These are phyloP conservation scores for Wiebesia pumilae DNA, from an alignment of 1,140 invertebrate genomes.

Conservation along the genomic window DNA sequence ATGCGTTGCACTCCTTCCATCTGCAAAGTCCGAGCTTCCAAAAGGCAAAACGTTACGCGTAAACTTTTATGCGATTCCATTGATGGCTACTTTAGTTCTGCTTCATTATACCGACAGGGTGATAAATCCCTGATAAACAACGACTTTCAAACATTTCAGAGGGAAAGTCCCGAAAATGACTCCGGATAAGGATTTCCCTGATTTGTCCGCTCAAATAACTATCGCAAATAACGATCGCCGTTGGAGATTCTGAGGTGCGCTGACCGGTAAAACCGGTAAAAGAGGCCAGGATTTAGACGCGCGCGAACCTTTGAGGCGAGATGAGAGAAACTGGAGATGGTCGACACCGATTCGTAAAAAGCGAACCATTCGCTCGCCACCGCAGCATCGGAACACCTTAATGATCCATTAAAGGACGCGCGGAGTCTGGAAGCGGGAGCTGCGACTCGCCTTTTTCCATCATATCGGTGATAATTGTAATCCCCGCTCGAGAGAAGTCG, in stretches of 20 bases:
- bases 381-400: neutral
- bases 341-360: too few relatives aligned
- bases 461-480: slow-evolving; percentile 11
- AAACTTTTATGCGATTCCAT: neutral
- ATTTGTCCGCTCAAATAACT: neutral
- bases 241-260: neutral
- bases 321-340: too few relatives aligned
- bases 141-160: neutral
- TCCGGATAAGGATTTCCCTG: neutral
- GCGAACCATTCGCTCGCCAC: neutral
- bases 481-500: neutral
- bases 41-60: neutral
- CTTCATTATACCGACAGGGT: slow-evolving; percentile 2
- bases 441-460: neutral
- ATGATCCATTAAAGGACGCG: slow-evolving; percentile 23
- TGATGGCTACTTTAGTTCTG: neutral
- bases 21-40: too few relatives aligned
- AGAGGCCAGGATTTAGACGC: slow-evolving; percentile 13
- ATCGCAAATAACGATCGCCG: neutral
- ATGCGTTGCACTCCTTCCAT: too few relatives aligned
- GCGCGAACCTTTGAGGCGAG: neutral
- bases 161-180: slow-evolving; percentile 29
- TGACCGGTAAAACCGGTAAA: neutral
- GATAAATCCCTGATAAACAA: slow-evolving; percentile 7
- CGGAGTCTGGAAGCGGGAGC: rapidly evolving